Evolutionary conservation across 2,888 invertebrate species (phyloP), one percentile per base, ranked within the genome.

Genomic region (Aporophyla lueneburgensis): DNA sequence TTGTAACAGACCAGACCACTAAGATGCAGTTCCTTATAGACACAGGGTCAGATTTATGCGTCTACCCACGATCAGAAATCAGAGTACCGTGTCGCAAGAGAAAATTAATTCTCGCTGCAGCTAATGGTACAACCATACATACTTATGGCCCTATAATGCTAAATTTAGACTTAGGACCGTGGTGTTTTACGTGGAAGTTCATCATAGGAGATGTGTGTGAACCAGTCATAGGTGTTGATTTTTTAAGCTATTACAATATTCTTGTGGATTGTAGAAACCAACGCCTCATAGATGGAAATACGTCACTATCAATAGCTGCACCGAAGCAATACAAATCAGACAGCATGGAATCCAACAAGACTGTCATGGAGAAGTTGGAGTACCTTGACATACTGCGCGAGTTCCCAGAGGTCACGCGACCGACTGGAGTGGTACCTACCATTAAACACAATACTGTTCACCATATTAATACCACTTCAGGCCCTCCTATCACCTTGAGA

Each of bases 191-290:
- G 1, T 75, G 75, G 75, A 49, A 53, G 0, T 75, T 70, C 3
- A 75, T 49, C 4, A 27, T 71, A 49, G 71, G 71, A 9, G 75
- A 75, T 46, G 65, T 70, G 0, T 66, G 71, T 2, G 71, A 76
- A 51, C 51, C 54, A 70, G 66, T 76, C 1, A 76, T 66, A 21
- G 66, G 71, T 0, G 27, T 76, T 5, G 66, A 46, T 51, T 71
- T 71, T 19, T n/a, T 66, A 10, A 66, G 58, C 4, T 53, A 53
- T 16, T 75, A 56, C 4, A 66, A 54, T 67, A 24, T 71, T 54
- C 66, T 76, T 71, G 40, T 70, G 7, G 63, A 75, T 70, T 74
- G 74, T 40, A 49, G 74, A 51, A 63, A 74, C 43, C 74, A 70
- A 49, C 69, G 63, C 3, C 69, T 75, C 5, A 65, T 70, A 40